Evolutionary conservation across 2,113 vertebrate genomes (phyloP).

Genomic region (Chroicocephalus ridibundus): DNA sequence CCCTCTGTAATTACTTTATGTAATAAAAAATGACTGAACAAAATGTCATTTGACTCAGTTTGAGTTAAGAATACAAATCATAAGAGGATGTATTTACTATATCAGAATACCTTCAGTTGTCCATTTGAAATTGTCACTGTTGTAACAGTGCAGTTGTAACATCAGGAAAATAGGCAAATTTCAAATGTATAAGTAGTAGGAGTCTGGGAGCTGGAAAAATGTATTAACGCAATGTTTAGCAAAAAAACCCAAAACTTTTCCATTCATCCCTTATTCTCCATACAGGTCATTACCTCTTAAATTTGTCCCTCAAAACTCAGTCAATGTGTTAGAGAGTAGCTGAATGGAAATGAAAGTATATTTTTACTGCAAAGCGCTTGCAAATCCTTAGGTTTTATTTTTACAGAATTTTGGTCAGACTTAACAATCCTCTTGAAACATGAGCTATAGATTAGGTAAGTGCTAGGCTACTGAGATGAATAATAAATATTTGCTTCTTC

Average conservation of each 20-base stretch:
- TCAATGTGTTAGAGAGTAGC: neutral
- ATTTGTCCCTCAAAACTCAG: neutral
- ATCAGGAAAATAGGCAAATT: neutral
- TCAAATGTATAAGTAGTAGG: neutral
- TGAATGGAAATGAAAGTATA: neutral
- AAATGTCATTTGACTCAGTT: neutral
- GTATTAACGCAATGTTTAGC: neutral
- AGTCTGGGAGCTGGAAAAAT: neutral
- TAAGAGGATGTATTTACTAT: neutral
- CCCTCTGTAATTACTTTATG: neutral
- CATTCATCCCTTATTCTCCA: fast-evolving
- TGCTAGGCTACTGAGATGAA: neutral
- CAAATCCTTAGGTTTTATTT: neutral
- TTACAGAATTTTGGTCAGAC: neutral
- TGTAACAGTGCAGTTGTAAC: neutral
- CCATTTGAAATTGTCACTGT: neutral
- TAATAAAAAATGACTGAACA: neutral
- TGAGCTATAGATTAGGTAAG: neutral
- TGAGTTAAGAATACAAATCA: neutral
- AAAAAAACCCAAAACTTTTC: neutral
- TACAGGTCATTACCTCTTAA: neutral
- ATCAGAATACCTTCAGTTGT: neutral
- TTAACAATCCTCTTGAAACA: neutral
- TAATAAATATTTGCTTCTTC: neutral
- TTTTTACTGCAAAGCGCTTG: neutral